Base-by-base conservation (phyloP, 1,140 invertebrate genomes). In the Xylocopa sonorina region DNA sequence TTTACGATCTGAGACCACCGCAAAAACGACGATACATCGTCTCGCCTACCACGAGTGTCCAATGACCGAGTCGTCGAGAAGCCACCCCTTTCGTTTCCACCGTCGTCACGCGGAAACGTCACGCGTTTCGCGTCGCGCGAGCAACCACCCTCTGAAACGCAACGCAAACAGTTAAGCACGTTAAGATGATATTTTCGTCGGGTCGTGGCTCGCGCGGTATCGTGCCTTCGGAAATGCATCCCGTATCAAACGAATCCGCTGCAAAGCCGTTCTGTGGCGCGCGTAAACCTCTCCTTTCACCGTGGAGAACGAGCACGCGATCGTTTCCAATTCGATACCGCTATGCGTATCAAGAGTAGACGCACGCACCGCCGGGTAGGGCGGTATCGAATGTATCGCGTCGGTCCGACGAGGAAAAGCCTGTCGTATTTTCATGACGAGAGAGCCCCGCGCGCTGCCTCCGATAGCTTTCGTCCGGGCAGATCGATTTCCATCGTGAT, bases 401-500 rank as follows among this genome's bases (percentile, higher is more conserved):
- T 32, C 16, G 43, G 53, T 34, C 16, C 64, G 81, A 72, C 71
- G 73, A 83, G 82, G 73, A 84, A 83, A 79, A 78, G 81, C 64
- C 50, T 34, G 66, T 74, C 83, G 78, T 84, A 84, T 84, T 84
- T 84, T 63, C 77, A 84, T 84, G 82, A 80, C 81, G 81, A 43
- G 29, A 67, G 74, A n/a, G n/a, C n/a, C n/a, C 60, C 53, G 50
- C 51, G 38, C 27, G 55, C 69, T 51, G 82, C 63, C 78, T 76
- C 71, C 77, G 77, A 72, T 84, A 80, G 81, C 79, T 84, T 67
- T 50, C 78, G 71, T 80, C 73, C 82, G 78, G 72, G 73, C 83
- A 84, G 82, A 85, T 85, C 83, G 81, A 85, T 85, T 85, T 85
- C 73, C 82, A 84, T 85, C 82, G 82, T 62, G 82, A 81, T 81